Conservation (phyloP, 2,888 invertebrate genomes). For the Scaptodrosophila latifasciaeformis region DNA sequence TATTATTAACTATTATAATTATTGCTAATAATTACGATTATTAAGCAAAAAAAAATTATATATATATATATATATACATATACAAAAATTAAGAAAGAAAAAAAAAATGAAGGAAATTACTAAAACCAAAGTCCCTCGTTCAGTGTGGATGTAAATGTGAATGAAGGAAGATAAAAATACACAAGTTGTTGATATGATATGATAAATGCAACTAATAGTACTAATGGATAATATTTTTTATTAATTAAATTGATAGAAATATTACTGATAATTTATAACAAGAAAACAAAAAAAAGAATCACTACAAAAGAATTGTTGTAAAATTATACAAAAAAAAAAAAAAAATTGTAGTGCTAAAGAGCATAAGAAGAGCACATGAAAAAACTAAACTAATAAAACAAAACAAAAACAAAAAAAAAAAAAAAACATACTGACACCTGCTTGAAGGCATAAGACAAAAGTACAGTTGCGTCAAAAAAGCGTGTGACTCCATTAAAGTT, state of each 20-base stretch:
- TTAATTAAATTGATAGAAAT: constrained; percentile 70
- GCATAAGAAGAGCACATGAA: too few species aligned
- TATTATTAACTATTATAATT: constrained; percentile 42
- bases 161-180: constrained; percentile 26
- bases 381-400: constrained; percentile 44
- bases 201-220: constrained; percentile 56
- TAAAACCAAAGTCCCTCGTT: constrained; percentile 8
- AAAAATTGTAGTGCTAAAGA: too few species aligned
- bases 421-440: too few species aligned
- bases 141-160: constrained; percentile 16
- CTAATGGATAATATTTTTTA: constrained; percentile 68
- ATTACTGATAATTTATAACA: constrained; percentile 36
- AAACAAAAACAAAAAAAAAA: constrained; percentile 32
- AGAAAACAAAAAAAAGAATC: constrained; percentile 16
- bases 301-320: constrained; percentile 68
- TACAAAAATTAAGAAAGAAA: constrained; percentile 14
- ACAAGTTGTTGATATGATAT: constrained; percentile 35
- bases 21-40: constrained; percentile 62
- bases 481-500: constrained; percentile 16
- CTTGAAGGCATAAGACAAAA: constrained; percentile 20
- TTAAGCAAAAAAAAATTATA: constrained; percentile 34
- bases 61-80: constrained; percentile 40
- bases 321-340: constrained; percentile 59
- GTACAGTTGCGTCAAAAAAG: constrained; percentile 2
- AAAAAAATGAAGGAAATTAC: constrained; percentile 16